Percentiles rank a stretch among this genome's conserved stretches.
These are phyloP conservation scores for Phenganax stokvisi DNA, from an alignment of 92 coral and sea anemone genomes.

Conservation along the genomic window DNA sequence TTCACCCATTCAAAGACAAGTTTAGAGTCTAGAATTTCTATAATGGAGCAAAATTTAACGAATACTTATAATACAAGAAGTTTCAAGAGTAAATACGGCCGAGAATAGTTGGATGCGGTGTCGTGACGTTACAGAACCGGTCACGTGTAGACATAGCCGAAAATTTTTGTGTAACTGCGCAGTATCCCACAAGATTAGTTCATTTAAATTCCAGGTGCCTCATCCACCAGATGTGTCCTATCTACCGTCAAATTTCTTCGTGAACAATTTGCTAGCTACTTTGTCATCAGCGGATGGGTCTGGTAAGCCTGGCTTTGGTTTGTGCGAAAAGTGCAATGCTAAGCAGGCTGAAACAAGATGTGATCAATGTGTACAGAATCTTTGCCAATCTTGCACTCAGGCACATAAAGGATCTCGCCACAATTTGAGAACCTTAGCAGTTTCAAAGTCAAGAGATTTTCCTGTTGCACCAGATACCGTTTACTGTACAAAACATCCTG, in stretches of 20 bases:
- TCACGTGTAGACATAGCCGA: too few relatives aligned
- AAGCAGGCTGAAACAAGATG: conserved; percentile 52
- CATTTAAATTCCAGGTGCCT: conserved; percentile 9
- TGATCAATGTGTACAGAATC: conserved; percentile 43
- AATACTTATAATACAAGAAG: too few relatives aligned
- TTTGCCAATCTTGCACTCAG: neutral
- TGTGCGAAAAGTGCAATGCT: conserved; percentile 55
- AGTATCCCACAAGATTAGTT: too few relatives aligned
- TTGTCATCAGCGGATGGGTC: neutral
- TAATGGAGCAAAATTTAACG: too few relatives aligned
- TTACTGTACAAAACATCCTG: conserved; percentile 55
- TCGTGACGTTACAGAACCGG: too few relatives aligned
- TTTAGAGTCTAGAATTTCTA: too few relatives aligned
- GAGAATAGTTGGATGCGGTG: too few relatives aligned
- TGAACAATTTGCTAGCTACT: conserved; percentile 25
- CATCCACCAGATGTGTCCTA: conserved; percentile 26
- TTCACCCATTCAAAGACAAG: too few relatives aligned
- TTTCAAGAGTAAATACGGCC: too few relatives aligned
- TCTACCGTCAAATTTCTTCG: conserved; percentile 24
- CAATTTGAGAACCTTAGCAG: neutral
- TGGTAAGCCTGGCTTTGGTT: neutral
- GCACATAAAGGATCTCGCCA: too few relatives aligned
- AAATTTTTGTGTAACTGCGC: too few relatives aligned
- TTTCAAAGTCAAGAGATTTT: conserved; percentile 40
- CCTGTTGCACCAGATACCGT: conserved; percentile 39